Conservation (phyloP, 2,888 invertebrate species). For the Caenorhabditis sp. region DNA sequence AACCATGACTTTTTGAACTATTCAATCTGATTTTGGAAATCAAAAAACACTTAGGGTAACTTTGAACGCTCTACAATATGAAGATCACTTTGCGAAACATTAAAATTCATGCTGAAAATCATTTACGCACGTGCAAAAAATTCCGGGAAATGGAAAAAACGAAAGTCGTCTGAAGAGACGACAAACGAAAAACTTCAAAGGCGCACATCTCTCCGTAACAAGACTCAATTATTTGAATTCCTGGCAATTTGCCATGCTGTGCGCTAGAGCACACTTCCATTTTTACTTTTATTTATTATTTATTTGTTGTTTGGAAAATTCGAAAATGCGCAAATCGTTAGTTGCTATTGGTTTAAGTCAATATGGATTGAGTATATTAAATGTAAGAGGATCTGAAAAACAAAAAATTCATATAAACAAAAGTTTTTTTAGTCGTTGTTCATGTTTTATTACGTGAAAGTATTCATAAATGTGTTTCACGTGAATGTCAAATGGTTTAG, state of each 20-base stretch:
- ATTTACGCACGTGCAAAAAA: neutral
- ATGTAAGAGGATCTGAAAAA: slow-evolving; percentile 24
- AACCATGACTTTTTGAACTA: neutral
- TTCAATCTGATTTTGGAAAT: neutral
- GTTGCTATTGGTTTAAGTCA: slow-evolving; percentile 42
- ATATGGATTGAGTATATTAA: slow-evolving; percentile 52
- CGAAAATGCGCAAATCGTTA: slow-evolving; percentile 15
- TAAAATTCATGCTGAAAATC: neutral
- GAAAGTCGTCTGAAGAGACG: no score
- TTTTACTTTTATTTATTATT: neutral
- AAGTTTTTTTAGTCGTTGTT: slow-evolving; percentile 69
- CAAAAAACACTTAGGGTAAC: neutral
- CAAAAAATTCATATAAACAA: neutral
- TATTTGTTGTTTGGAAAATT: neutral
- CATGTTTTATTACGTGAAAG: slow-evolving; percentile 73
- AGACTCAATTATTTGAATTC: slow-evolving; percentile 33
- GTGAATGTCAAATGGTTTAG: slow-evolving; percentile 73
- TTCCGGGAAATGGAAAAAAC: neutral
- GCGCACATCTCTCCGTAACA: slow-evolving; percentile 22
- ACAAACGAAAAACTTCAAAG: slow-evolving; percentile 15
- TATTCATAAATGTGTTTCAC: slow-evolving; percentile 72
- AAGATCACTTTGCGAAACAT: neutral
- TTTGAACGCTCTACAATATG: neutral
- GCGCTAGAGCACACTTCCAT: slow-evolving; percentile 14
- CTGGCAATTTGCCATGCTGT: slow-evolving; percentile 5